Conservation (phyloP, 2,113 vertebrate genomes). For the Chroicocephalus ridibundus region DNA sequence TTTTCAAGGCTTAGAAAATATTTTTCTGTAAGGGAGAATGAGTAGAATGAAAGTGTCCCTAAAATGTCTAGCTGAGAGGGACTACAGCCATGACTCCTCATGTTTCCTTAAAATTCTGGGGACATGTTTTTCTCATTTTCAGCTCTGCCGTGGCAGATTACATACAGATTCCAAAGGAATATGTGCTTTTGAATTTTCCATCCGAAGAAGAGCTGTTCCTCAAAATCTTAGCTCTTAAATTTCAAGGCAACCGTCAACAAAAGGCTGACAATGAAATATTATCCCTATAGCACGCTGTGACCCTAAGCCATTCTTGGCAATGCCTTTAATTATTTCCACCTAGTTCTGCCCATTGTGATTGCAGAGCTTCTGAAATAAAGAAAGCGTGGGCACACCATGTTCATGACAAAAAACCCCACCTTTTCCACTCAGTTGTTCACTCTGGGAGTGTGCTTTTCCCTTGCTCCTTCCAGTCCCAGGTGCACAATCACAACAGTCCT, state of each 20-base stretch:
- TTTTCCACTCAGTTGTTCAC: neutral
- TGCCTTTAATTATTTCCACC: neutral
- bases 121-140: neutral
- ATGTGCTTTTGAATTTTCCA: neutral
- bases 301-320: neutral
- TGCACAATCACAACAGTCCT: neutral
- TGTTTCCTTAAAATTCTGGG: neutral
- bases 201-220: neutral
- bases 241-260: neutral
- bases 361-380: neutral
- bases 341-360: neutral
- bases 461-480: neutral
- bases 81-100: neutral
- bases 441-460: neutral
- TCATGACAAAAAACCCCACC: neutral
- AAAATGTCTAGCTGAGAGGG: neutral
- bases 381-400: neutral
- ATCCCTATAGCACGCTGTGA: neutral
- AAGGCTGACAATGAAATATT: neutral
- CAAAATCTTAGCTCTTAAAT: neutral
- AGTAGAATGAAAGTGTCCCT: neutral
- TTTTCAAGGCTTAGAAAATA: neutral
- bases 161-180: neutral
- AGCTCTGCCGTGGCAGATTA: neutral
- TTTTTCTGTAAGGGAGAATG: neutral